Evolutionary conservation across 2,797 vertebrate species (phyloP).

Genomic region (Spheniscus humboldti): DNA sequence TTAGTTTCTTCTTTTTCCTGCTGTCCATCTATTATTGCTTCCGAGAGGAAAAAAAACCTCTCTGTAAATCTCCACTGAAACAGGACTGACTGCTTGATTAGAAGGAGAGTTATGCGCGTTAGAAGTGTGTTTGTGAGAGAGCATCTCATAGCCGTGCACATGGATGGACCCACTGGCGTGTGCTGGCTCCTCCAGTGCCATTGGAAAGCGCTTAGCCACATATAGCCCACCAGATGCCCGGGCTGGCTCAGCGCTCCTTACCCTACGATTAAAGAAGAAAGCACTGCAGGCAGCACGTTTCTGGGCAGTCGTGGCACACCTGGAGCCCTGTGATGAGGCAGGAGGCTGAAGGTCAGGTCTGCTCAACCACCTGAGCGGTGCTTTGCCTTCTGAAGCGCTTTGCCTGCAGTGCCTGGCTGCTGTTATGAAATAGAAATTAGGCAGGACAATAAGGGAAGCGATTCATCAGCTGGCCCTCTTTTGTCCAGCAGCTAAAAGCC

Average conservation of each 20-base stretch:
- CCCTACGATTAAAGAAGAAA: neutral
- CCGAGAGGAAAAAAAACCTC: slow-evolving; percentile 21
- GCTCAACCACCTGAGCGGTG: neutral
- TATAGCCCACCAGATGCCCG: rapidly evolving
- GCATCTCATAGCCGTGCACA: rapidly evolving
- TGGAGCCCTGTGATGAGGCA: neutral
- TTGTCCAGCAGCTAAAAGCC: slow-evolving; percentile 38
- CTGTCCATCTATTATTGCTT: slow-evolving; percentile 61
- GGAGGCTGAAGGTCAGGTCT: neutral
- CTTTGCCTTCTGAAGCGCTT: neutral
- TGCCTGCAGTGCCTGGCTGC: neutral
- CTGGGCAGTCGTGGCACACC: neutral
- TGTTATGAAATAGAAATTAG: neutral
- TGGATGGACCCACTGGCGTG: rapidly evolving
- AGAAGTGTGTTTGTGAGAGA: neutral
- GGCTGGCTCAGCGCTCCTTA: neutral
- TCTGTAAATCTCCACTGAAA: slow-evolving; percentile 26
- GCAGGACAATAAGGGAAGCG: neutral
- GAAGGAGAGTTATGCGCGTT: neutral
- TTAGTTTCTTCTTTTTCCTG: slow-evolving; percentile 67
- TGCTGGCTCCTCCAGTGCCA: neutral
- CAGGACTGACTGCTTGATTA: slow-evolving; percentile 36
- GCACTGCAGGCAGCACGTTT: rapidly evolving
- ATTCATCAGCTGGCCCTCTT: neutral
- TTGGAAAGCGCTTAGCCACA: rapidly evolving